These are phyloP conservation scores for Aphodius granarius DNA, from an alignment of 2,888 invertebrate genomes.

Conservation along the genomic window DNA sequence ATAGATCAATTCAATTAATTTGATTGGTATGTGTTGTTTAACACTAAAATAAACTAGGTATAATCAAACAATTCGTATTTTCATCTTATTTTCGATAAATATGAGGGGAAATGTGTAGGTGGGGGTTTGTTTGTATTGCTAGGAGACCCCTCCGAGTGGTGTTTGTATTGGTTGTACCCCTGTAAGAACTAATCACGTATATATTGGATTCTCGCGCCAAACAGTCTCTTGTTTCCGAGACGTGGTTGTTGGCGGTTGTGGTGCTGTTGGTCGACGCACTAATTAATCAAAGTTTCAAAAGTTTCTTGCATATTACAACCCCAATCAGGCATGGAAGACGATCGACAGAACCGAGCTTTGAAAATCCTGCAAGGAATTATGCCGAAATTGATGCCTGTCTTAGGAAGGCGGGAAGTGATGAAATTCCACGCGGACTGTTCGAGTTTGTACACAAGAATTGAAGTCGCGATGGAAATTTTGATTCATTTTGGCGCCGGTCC, in stretches of 20 bases:
- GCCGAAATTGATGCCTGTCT: not conserved
- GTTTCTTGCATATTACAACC: too few species aligned
- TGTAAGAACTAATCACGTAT: too few species aligned
- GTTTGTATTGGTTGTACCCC: too few species aligned
- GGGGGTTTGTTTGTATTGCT: too few species aligned
- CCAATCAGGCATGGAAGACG: not conserved
- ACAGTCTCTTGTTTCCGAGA: not conserved
- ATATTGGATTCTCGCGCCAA: not conserved
- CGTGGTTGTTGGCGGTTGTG: not conserved
- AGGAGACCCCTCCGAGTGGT: too few species aligned
- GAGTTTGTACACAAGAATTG: not conserved
- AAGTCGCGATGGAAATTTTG: not conserved
- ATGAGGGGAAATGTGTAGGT: too few species aligned
- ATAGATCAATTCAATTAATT: too few species aligned
- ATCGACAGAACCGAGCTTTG: not conserved
- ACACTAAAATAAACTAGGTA: too few species aligned
- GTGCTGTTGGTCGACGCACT: not conserved
- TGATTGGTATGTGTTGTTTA: too few species aligned
- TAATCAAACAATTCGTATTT: too few species aligned
- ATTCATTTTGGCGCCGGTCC: not conserved
- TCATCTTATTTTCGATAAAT: too few species aligned
- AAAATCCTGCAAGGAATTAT: not conserved
- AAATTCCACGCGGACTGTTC: not conserved
- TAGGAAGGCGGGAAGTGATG: not conserved
- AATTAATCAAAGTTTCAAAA: too few species aligned